Percentiles rank a stretch among this genome's conserved stretches.
These are phyloP conservation scores for Patiria miniata DNA, from an alignment of 35 echinoderm and acorn worm species.

Conservation along the genomic window DNA sequence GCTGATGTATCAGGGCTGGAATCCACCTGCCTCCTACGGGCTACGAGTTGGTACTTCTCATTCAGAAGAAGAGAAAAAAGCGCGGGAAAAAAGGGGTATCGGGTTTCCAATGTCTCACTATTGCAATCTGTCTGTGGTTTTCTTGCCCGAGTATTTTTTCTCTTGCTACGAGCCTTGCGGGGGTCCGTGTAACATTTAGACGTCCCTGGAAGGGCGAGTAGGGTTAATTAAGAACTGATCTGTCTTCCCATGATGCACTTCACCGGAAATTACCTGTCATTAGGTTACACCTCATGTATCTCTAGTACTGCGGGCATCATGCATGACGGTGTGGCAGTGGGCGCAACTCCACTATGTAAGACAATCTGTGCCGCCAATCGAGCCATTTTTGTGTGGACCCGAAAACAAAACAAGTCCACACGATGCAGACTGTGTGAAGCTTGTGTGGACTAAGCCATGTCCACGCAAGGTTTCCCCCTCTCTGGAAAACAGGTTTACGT, in stretches of 20 bases:
- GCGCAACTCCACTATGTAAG: too few relatives aligned
- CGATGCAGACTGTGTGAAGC: too few relatives aligned
- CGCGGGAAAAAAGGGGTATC: background rate
- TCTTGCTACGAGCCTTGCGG: background rate
- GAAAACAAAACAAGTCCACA: too few relatives aligned
- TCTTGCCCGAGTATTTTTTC: background rate
- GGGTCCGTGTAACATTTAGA: background rate
- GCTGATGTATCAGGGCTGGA: too few relatives aligned
- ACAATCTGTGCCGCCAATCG: too few relatives aligned
- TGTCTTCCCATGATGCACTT: conserved; percentile 6
- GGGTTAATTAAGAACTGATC: conserved; percentile 28
- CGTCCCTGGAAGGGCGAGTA: conserved; percentile 6
- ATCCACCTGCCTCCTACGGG: conserved; percentile 7
- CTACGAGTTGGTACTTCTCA: conserved; percentile 1
- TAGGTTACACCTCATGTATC: conserved; percentile 12
- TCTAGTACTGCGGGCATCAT: too few relatives aligned
- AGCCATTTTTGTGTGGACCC: too few relatives aligned
- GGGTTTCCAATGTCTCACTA: conserved; percentile 6
- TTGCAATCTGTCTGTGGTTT: background rate
- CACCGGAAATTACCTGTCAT: conserved; percentile 30
- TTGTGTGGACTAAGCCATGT: too few relatives aligned
- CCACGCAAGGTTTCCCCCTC: too few relatives aligned
- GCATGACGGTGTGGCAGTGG: too few relatives aligned
- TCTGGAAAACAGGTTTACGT: too few relatives aligned
- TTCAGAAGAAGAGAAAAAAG: background rate